Evolutionary conservation across 2,888 invertebrate species (phyloP).

Genomic region (Aphodius granarius): DNA sequence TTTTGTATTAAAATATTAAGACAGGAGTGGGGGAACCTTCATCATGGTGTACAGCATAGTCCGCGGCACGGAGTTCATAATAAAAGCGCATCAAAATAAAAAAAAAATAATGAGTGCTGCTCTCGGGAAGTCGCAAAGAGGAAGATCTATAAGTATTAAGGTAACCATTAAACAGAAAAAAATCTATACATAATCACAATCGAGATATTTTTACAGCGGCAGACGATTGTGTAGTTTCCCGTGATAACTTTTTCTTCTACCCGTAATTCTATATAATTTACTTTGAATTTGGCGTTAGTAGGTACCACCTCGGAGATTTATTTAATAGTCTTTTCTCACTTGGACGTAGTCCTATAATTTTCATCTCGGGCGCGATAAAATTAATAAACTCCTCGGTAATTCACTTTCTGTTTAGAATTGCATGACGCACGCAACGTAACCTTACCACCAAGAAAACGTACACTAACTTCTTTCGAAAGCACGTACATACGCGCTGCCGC

Average conservation of each 20-base stretch:
- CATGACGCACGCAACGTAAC: background rate
- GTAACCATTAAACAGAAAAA: too few species aligned
- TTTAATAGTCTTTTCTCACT: background rate
- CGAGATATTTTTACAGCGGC: background rate
- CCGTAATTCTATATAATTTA: background rate
- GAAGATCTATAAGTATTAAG: background rate
- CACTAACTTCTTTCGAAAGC: background rate
- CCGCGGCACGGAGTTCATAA: too few species aligned
- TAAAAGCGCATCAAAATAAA: too few species aligned
- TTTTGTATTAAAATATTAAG: too few species aligned
- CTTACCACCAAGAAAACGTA: background rate
- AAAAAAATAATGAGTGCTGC: too few species aligned
- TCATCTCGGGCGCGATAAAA: background rate
- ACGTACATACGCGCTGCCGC: background rate
- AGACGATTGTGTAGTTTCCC: background rate
- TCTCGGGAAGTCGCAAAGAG: too few species aligned
- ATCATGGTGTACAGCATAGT: too few species aligned
- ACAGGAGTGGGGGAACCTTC: too few species aligned
- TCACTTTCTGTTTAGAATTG: background rate
- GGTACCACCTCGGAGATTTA: background rate
- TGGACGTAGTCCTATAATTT: background rate
- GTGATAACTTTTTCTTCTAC: background rate
- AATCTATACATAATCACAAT: background rate
- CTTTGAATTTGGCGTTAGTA: background rate
- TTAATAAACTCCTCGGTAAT: background rate